These are phyloP conservation scores for Andricus curvator DNA, from an alignment of 2,888 invertebrate genomes.

Conservation along the genomic window DNA sequence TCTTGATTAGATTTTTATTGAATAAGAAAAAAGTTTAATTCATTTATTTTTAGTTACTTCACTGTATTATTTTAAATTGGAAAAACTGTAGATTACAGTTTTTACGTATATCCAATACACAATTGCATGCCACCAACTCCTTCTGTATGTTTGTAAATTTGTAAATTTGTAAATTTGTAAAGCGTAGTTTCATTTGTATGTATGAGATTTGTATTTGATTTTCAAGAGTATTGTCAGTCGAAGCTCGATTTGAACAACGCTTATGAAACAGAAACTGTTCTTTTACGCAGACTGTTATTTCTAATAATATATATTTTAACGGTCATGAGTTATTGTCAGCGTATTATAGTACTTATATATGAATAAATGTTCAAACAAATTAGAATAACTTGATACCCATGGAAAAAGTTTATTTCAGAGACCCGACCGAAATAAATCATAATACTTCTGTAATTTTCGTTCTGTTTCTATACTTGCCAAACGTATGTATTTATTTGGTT, in stretches of 20 bases:
- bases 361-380: no score
- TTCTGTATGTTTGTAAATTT: slow-evolving; percentile 52
- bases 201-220: slow-evolving; percentile 13
- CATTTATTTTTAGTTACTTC: no score
- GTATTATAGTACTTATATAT: no score
- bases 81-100: slow-evolving; percentile 15
- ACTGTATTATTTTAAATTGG: no score
- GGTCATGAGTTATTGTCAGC: not conserved
- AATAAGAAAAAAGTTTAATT: no score
- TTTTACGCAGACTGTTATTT: slow-evolving; percentile 4
- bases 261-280: slow-evolving; percentile 12
- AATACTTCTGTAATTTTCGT: no score
- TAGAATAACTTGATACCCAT: no score
- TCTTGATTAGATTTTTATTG: no score
- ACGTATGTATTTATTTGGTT: no score
- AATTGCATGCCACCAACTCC: slow-evolving; percentile 48
- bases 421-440: no score
- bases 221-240: slow-evolving; percentile 27
- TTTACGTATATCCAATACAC: slow-evolving; percentile 17
- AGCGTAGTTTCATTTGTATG: slow-evolving; percentile 37
- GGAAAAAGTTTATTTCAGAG: no score
- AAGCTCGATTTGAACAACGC: slow-evolving; percentile 35
- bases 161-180: slow-evolving; percentile 42
- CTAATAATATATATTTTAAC: not conserved
- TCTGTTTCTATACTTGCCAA: no score